These are phyloP conservation scores for Sminthurides bifidus DNA, from an alignment of 1,140 invertebrate genomes.

Conservation along the genomic window DNA sequence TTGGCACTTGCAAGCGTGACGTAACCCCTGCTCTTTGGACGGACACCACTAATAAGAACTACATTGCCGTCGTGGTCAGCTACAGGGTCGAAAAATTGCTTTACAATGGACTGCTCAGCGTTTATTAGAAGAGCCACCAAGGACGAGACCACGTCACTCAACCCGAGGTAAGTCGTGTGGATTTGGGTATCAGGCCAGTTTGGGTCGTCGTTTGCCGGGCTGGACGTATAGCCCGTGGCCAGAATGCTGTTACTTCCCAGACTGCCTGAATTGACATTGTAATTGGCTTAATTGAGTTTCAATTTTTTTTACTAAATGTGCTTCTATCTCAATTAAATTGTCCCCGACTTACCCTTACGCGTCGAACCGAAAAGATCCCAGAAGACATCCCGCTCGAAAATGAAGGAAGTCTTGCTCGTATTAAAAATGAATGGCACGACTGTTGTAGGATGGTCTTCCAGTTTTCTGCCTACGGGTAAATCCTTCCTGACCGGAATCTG, in stretches of 20 bases:
- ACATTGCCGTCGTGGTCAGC: no score
- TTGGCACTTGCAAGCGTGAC: conserved; percentile 33
- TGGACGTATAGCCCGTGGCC: neutral
- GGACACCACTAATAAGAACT: no score
- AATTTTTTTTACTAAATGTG: neutral
- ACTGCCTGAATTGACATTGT: no score
- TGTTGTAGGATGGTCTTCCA: conserved; percentile 5
- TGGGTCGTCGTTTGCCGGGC: conserved; percentile 2
- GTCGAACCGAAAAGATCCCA: neutral
- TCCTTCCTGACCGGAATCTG: conserved; percentile 3
- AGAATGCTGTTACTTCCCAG: neutral
- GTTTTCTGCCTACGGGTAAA: conserved; percentile 1
- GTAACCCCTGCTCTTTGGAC: conserved; percentile 35
- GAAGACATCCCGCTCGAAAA: neutral
- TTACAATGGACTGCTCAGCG: no score
- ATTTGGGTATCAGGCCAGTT: conserved; percentile 4
- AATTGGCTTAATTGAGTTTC: neutral
- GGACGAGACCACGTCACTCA: no score
- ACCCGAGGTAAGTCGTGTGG: neutral
- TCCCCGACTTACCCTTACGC: no score
- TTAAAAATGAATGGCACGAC: neutral
- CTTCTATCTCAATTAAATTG: neutral
- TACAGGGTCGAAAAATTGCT: no score
- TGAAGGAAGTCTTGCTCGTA: neutral
- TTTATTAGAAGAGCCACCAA: no score